Base-by-base conservation (phyloP, 2,888 invertebrate genomes). In the Blastobasis adustella region DNA sequence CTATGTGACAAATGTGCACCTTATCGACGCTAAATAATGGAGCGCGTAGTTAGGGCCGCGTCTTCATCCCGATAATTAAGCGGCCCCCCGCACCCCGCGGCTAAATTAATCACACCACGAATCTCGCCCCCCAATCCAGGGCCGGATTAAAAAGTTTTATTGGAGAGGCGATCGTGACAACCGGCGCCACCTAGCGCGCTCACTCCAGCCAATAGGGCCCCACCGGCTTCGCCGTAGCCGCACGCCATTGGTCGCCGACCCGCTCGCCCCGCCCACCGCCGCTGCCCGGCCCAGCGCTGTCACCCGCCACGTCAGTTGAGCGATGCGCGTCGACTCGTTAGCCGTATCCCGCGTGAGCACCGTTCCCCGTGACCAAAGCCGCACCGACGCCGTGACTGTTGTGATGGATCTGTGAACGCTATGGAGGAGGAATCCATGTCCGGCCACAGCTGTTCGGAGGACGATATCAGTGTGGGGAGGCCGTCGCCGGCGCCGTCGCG, bases 391-490 rank as follows among this genome's bases (percentile, higher is more conserved):
- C 73, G 86, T 82, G 83, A 76, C 81, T 77, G 69, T 79, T 79
- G 78, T 84, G 83, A 88, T 87, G 86, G 84, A 84, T 83, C 75
- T 76, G 81, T 87, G 84, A 85, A 75, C 62, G 72, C 66, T 66
- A 88, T 90, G 89, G 76, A 79, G 73, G 77, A 87, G 84, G 79
- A 88, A 81, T 82, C 80, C 75, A 81, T 85, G 83, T 79, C 82
- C 66, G 79, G 83, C 62, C 86, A 85, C 77, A 90, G 82, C 76
- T 89, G 83, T 74, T 88, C 85, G 71, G 88, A 94, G 61, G 94
- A 94, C 83, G 94, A 94, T 79, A 95, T 94, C 68, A 94, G 94
- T 76, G 94, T 94, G 44, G 94, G 94, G 42, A 93, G 94, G 66
- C 94, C 94, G 51, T 87, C 87, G 58, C 88, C 88, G 70, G 87